These are phyloP conservation scores for Heliconius melpomene DNA, from an alignment of 1,140 invertebrate species.

Conservation along the genomic window DNA sequence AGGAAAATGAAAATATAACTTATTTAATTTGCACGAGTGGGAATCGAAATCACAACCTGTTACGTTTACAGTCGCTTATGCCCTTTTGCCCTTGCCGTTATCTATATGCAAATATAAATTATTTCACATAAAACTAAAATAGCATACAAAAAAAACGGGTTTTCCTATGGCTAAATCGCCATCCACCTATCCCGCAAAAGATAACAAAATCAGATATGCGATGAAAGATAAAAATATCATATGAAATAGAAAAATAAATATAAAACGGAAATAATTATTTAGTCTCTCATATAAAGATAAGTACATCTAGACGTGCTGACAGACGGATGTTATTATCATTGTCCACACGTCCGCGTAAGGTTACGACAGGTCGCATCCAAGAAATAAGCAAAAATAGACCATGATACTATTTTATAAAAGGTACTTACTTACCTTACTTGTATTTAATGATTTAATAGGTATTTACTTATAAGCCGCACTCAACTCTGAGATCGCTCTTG, in stretches of 20 bases:
- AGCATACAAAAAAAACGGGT: background rate
- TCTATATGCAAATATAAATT: too few relatives aligned
- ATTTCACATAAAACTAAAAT: too few relatives aligned
- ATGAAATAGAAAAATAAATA: background rate
- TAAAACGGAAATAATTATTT: background rate
- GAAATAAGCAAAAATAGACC: constrained; percentile 11
- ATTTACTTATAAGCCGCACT: too few relatives aligned
- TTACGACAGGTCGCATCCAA: constrained; percentile 15
- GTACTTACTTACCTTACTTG: background rate
- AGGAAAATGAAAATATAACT: too few relatives aligned
- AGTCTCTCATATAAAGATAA: background rate
- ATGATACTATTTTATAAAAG: background rate
- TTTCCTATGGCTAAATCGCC: background rate
- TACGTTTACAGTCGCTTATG: too few relatives aligned
- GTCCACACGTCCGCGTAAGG: constrained; percentile 11
- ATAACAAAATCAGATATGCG: background rate
- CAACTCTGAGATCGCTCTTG: too few relatives aligned
- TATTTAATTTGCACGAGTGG: too few relatives aligned
- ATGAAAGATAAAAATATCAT: background rate
- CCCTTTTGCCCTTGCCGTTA: too few relatives aligned
- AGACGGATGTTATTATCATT: constrained; percentile 28
- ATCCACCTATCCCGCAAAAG: background rate
- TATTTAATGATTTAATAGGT: too few relatives aligned
- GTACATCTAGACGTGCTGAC: constrained; percentile 17
- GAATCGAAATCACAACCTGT: too few relatives aligned